Conservation (phyloP, 2,888 invertebrate genomes). For the Heliconius aoede region DNA sequence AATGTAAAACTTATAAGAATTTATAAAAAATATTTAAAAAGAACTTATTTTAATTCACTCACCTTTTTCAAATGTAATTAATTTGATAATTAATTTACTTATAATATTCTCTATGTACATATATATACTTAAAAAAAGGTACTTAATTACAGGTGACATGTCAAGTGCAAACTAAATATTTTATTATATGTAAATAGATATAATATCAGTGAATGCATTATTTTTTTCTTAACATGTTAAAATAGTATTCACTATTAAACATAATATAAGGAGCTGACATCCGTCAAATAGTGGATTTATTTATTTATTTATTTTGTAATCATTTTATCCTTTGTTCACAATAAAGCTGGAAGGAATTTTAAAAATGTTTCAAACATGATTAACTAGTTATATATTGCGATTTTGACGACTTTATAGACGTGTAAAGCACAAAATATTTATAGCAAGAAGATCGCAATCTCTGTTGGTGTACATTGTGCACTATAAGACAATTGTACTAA, state of each 20-base stretch:
- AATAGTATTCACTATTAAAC: background rate
- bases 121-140: background rate
- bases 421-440: background rate
- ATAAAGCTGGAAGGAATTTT: background rate
- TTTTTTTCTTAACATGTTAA: too few relatives aligned
- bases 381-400: background rate
- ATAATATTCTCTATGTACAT: background rate
- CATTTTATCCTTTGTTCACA: background rate
- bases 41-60: background rate
- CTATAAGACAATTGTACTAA: slow-evolving; percentile 12
- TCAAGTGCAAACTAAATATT: background rate
- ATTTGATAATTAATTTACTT: background rate
- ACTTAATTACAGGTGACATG: background rate
- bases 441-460: background rate
- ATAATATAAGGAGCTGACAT: background rate
- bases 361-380: background rate
- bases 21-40: background rate
- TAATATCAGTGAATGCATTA: too few relatives aligned
- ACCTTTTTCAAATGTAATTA: background rate
- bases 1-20: background rate
- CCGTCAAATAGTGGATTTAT: background rate
- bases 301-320: background rate
- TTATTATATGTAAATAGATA: background rate
- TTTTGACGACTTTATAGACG: background rate
- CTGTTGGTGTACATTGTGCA: background rate